A percentile compares a stretch with the other conserved stretches of the same genome.
Conservation (phyloP, 1,140 invertebrate species). For the Drosophila pachea region DNA sequence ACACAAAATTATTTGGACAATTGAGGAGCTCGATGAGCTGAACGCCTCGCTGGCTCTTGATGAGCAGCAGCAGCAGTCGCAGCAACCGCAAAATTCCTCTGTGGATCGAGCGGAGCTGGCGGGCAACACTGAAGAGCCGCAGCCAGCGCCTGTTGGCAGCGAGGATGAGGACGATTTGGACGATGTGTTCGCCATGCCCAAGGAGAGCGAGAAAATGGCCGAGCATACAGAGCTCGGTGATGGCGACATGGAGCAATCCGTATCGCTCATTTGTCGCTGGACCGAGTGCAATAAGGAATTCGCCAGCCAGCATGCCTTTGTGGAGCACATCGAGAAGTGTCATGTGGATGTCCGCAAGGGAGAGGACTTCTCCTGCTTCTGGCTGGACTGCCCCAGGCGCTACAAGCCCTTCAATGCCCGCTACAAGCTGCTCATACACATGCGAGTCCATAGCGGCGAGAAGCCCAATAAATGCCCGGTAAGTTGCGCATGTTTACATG, state of each 20-base stretch:
- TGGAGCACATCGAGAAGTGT: slow-evolving; percentile 93
- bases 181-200: slow-evolving; percentile 46
- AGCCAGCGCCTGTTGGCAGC: slow-evolving; percentile 22
- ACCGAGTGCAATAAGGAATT: slow-evolving; percentile 90
- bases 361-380: slow-evolving; percentile 95
- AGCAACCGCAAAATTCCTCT: slow-evolving; percentile 13
- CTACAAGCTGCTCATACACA: slow-evolving; percentile 97
- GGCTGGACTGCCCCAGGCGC: slow-evolving; percentile 91
- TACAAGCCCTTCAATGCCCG: slow-evolving; percentile 95
- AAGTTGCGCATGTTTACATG: slow-evolving; percentile 79
- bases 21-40: slow-evolving; percentile 69
- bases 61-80: slow-evolving; percentile 23
- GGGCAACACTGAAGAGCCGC: slow-evolving; percentile 5
- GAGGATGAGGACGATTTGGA: slow-evolving; percentile 41
- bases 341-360: slow-evolving; percentile 92
- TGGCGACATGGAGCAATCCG: slow-evolving; percentile 24
- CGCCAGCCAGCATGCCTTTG: slow-evolving; percentile 87
- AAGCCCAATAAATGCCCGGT: slow-evolving; percentile 98
- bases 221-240: slow-evolving; percentile 29
- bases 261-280: slow-evolving; percentile 86
- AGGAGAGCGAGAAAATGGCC: slow-evolving; percentile 7
- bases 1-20: slow-evolving; percentile 76
- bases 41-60: slow-evolving; percentile 52
- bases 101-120: slow-evolving; percentile 5
- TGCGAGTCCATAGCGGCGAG: slow-evolving; percentile 96